Base-by-base conservation (phyloP, 2,888 invertebrate species). In the Oscheius sp. region DNA sequence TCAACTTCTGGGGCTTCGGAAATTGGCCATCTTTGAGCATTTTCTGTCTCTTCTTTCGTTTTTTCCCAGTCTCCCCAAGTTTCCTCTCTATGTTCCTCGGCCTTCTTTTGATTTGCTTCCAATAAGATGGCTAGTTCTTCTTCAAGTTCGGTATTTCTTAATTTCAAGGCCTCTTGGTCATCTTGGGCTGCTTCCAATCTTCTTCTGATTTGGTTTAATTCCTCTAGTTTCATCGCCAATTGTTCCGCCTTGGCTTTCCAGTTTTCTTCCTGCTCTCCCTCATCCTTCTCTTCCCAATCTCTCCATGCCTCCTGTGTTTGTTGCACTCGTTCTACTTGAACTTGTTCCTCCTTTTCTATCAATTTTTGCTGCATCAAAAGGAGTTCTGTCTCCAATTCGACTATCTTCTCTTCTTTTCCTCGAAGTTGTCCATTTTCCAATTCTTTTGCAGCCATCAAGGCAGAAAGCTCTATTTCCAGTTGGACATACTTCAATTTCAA, bases 51-150 rank as follows among this genome's bases (percentile, higher is more conserved):
- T n/a, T n/a, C n/a, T 16, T 35, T 29, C n/a, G 12, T 63, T 21
- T 45, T 18, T 18, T 46, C 46, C 63, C 63, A 63, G 16, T 63
- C 63, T 3, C 63, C 63, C 63, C 63, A 63, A 21, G 18, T 43
- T 2, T 46, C 52, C 12, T 53, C 25, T 21, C 18, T 9, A 3
- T 35, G 3, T 3, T 3, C 9, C 35, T 35, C 5, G 5, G 13
- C 9, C 18, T 53, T 25, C 6, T 53, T 53, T 6, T 23, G 25
- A 1, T n/a, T 12, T 2, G n/a, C 53, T 7, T 35, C 35, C 5
- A 35, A 9, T 9, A 25, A 12, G 55, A 13, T 18, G 27, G 58
- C 58, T 27, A 27, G 13, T 25, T 55, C 59, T n/a, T 61, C 61
- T n/a, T 61, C 61, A 7, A 61, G 45, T 41, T 61, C 43, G 0